These are phyloP conservation scores for Intellagama lesueurii DNA, from an alignment of 2,797 vertebrate genomes.

Conservation along the genomic window DNA sequence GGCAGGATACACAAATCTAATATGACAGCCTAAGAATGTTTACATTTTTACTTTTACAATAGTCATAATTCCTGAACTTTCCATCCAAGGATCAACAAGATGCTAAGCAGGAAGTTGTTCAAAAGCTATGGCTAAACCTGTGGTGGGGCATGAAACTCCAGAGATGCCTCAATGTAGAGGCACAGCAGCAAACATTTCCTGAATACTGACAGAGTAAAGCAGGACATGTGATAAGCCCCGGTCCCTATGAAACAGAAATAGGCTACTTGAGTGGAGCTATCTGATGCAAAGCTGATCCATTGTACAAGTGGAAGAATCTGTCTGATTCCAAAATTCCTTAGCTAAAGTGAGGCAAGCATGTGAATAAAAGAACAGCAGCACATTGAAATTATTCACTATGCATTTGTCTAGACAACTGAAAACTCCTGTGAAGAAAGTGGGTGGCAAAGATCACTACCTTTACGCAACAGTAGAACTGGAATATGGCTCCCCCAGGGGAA, in stretches of 20 bases:
- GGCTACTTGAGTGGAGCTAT: too few species aligned
- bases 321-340: background rate
- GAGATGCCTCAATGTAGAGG: background rate
- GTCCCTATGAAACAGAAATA: background rate
- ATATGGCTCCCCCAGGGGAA: background rate
- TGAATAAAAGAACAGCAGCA: background rate
- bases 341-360: background rate
- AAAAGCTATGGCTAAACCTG: background rate
- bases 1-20: background rate
- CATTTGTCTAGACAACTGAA: background rate
- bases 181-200: background rate
- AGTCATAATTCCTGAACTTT: background rate
- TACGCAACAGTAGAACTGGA: background rate
- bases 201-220: background rate
- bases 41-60: background rate
- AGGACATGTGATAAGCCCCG: too few species aligned
- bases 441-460: background rate
- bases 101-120: background rate
- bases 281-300: too few species aligned
- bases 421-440: background rate
- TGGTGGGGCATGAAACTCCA: background rate
- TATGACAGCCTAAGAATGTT: background rate
- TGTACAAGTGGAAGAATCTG: background rate
- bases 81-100: background rate
- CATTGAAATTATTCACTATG: too few species aligned